Evolutionary conservation across 2,888 invertebrate species (phyloP), one percentile per base, ranked within the genome.

Genomic region (Xestia xanthographa): DNA sequence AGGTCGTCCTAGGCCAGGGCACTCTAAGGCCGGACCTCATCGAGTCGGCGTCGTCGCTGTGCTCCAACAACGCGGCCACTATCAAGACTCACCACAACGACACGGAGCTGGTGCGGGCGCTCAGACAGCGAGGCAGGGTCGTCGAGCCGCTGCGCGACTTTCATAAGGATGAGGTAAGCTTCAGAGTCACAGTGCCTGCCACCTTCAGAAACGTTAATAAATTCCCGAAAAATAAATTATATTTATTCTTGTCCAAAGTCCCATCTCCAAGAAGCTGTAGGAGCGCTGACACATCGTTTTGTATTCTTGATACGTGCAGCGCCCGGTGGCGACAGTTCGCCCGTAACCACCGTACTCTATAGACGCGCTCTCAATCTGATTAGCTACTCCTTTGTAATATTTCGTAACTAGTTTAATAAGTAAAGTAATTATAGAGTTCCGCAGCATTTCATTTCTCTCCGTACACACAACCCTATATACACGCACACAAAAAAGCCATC

Each of bases 81-180:
- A 99, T 99, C 92, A 99, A 99, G 97, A 99, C 99, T 43, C 99
- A 99, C 95, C 99, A 99, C 97, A 99, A 99, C 95, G 99, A 99
- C 95, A 99, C 99, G 20, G 99, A 99, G 92, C 97, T 99, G 76
- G 99, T 99, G 76, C 97, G 99, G 77, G 97, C 98, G 88, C 93
- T 98, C 87, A 95, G 98, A 60, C 97, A 97, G 75, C 97, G 98
- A 76, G 99, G 99, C 20, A 97, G 99, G 73, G 99, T 99, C 34
- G 98, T 99, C 20, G 99, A 99, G 95, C 99, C 99, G n/a, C 97
- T 99, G 75, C 98, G 98, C 95, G 99, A 99, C 96, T 99, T 99
- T 94, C 99, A 99, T 95, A 99, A 99, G 97, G 99, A 99, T 92
- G 99, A 99, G 97, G 99, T 98, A 38, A 34, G 34, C 34, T 34